Conservation (phyloP, 2,888 invertebrate species). For the Diadegma fenestrale region DNA sequence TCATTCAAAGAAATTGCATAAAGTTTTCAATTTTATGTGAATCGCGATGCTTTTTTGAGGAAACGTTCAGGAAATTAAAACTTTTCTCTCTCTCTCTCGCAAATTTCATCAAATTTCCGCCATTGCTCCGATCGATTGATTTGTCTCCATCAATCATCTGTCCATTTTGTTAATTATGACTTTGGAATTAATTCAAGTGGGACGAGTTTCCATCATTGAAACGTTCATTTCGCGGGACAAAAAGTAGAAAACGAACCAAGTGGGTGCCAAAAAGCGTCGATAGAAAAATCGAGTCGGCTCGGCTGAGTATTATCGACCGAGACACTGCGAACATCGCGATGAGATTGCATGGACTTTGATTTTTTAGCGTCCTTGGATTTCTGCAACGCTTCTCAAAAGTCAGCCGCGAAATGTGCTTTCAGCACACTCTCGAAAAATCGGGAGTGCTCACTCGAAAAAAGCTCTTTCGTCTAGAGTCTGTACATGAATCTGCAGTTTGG, state of each 20-base stretch:
- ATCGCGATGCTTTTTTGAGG: background rate
- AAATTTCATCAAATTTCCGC: constrained; percentile 64
- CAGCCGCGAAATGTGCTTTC: constrained; percentile 55
- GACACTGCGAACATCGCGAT: constrained; percentile 15
- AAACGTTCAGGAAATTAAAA: constrained; percentile 30
- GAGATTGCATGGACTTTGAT: constrained; percentile 53
- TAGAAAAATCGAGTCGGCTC: background rate
- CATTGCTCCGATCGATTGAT: constrained; percentile 45
- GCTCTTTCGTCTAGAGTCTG: constrained; percentile 54
- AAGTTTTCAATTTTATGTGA: background rate
- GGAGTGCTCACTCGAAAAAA: constrained; percentile 66
- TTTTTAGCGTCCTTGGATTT: constrained; percentile 60
- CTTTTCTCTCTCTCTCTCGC: constrained; percentile 39
- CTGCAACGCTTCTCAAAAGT: constrained; percentile 51
- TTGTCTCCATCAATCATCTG: background rate
- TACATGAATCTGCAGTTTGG: constrained; percentile 33
- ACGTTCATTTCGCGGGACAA: background rate
- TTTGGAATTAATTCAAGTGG: background rate
- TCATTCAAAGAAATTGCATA: background rate
- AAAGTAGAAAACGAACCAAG: background rate
- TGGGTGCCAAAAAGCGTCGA: background rate
- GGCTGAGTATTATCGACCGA: constrained; percentile 27
- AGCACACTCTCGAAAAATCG: constrained; percentile 59
- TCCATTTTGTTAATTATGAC: background rate
- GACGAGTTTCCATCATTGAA: background rate